Conservation (phyloP, 2,888 invertebrate species). For the Phortica okadai region DNA sequence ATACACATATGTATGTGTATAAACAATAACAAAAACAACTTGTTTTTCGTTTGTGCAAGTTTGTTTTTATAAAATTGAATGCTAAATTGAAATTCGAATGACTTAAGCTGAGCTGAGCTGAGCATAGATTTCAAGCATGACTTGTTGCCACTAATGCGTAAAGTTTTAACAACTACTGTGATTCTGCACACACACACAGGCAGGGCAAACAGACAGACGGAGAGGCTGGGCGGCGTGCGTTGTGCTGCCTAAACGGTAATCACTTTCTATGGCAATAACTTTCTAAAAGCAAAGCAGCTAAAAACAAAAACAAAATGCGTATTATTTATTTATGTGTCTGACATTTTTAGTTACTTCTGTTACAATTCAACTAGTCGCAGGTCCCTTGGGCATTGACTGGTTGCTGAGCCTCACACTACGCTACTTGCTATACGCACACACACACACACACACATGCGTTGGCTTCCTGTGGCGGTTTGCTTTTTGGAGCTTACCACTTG, state of each 20-base stretch:
- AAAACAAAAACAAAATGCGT: neutral
- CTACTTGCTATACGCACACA: too few relatives aligned
- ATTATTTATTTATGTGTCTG: neutral
- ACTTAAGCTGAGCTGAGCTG: neutral
- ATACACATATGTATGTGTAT: neutral
- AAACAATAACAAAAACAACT: neutral
- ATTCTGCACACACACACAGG: neutral
- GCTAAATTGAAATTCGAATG: conserved; percentile 4
- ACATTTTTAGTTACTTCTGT: neutral
- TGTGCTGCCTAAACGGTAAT: too few relatives aligned
- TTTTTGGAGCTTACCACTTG: too few relatives aligned
- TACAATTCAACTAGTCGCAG: too few relatives aligned
- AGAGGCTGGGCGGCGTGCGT: too few relatives aligned
- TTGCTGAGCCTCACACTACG: too few relatives aligned
- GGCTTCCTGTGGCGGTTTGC: too few relatives aligned
- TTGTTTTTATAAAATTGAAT: neutral
- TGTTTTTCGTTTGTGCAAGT: neutral
- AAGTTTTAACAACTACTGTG: conserved; percentile 6
- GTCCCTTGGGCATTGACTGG: too few relatives aligned
- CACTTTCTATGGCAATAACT: too few relatives aligned
- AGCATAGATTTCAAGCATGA: conserved; percentile 8
- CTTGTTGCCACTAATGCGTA: conserved; percentile 21
- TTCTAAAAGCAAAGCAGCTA: neutral
- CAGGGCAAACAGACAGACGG: neutral
- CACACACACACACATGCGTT: too few relatives aligned